A percentile compares a stretch with the other conserved stretches of the same genome.
Conservation (phyloP, 2,888 invertebrate genomes). For the Dilophus febrilis region DNA sequence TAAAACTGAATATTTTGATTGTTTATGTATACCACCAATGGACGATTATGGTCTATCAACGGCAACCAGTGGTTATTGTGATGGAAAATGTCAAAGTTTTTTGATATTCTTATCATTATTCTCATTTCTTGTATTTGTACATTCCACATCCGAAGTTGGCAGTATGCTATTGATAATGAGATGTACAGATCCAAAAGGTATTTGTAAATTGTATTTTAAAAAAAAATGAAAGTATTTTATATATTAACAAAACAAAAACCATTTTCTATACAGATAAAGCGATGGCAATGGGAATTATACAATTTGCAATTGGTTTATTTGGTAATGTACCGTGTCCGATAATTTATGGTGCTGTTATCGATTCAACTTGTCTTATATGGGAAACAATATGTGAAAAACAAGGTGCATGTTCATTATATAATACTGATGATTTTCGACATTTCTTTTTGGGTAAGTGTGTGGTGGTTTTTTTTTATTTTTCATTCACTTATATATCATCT, state of each 20-base stretch:
- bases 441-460: slow-evolving; percentile 59
- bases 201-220: background rate
- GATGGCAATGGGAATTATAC: slow-evolving; percentile 86
- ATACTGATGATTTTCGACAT: slow-evolving; percentile 63
- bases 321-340: slow-evolving; percentile 93
- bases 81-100: slow-evolving; percentile 60
- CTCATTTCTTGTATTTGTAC: slow-evolving; percentile 76
- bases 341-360: slow-evolving; percentile 81
- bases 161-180: slow-evolving; percentile 78
- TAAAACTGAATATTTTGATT: slow-evolving; percentile 37
- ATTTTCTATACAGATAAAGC: slow-evolving; percentile 52
- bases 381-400: slow-evolving; percentile 62
- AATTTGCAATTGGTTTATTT: slow-evolving; percentile 83
- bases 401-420: slow-evolving; percentile 80
- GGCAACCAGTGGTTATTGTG: slow-evolving; percentile 66
- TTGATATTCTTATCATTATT: slow-evolving; percentile 67
- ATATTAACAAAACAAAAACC: background rate
- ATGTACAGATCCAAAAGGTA: slow-evolving; percentile 69
- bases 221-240: background rate
- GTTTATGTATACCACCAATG: slow-evolving; percentile 33
- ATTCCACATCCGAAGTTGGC: slow-evolving; percentile 84
- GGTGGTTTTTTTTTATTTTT: too few relatives aligned
- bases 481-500: too few relatives aligned
- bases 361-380: slow-evolving; percentile 79
- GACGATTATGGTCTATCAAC: slow-evolving; percentile 7